A percentile compares a stretch with the other conserved stretches of the same genome.
Evolutionary conservation across 2,797 vertebrate genomes (phyloP).

Genomic region (Coilia nasus): DNA sequence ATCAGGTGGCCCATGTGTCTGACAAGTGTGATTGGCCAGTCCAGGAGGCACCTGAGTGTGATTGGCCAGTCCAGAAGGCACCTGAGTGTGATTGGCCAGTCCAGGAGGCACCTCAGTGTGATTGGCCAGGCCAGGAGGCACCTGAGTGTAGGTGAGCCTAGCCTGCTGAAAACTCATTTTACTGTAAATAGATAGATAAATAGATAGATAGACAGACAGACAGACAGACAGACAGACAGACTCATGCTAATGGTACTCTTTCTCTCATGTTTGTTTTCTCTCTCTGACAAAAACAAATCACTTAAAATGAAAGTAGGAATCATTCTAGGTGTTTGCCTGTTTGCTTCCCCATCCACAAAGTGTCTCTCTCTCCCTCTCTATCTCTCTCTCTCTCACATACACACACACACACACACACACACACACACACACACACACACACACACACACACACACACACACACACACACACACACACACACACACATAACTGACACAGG

Average conservation of each 20-base stretch:
- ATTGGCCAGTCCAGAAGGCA: neutral
- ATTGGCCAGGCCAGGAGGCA: neutral
- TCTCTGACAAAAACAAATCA: neutral
- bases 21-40: neutral
- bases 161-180: neutral
- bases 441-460: neutral
- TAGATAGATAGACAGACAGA: neutral
- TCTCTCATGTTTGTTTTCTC: neutral
- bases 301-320: neutral
- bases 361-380: too few relatives aligned
- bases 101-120: neutral
- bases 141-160: neutral
- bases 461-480: neutral
- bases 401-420: neutral
- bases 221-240: too few relatives aligned
- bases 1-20: neutral
- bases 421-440: neutral
- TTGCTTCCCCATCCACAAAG: neutral
- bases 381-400: neutral
- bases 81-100: neutral
- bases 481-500: conserved; percentile 45
- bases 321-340: neutral
- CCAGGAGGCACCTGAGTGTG: neutral
- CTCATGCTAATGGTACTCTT: neutral
- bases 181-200: neutral